A percentile compares a stretch with the other conserved stretches of the same genome.
phyloP scores from a whole-genome alignment of 2,888 invertebrate species.

The Orthonevra nobilis region DNA sequence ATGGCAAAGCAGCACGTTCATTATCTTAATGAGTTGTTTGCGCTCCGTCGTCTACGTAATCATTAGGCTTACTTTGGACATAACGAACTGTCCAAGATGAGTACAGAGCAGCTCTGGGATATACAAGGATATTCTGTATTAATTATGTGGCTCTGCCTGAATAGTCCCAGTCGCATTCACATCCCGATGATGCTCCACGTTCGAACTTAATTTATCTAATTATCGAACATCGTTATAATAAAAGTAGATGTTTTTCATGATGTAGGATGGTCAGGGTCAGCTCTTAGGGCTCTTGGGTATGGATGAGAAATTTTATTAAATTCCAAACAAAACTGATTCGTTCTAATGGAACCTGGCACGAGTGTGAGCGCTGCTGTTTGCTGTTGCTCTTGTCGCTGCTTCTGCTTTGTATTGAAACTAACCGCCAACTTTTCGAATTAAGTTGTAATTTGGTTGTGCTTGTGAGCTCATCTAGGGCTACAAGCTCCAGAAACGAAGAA shows the following conservation, averaged over 20 bases:
- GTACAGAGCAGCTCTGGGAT: slow-evolving; percentile 23
- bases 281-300: too few relatives aligned
- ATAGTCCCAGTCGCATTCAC: slow-evolving; percentile 2
- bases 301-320: slow-evolving; percentile 31
- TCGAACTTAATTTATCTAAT: slow-evolving; percentile 55
- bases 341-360: slow-evolving; percentile 37
- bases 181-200: neutral
- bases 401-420: slow-evolving; percentile 41
- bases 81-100: slow-evolving; percentile 32
- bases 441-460: slow-evolving; percentile 60
- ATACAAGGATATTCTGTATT: slow-evolving; percentile 51
- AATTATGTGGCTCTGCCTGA: slow-evolving; percentile 51
- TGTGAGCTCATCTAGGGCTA: slow-evolving; percentile 48
- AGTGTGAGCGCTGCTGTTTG: slow-evolving; percentile 8
- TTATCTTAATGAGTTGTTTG: slow-evolving; percentile 66
- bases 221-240: slow-evolving; percentile 55
- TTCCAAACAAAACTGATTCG: slow-evolving; percentile 50
- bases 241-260: slow-evolving; percentile 54
- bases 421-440: slow-evolving; percentile 66
- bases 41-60: slow-evolving; percentile 44
- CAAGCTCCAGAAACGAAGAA: too few relatives aligned
- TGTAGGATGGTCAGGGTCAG: too few relatives aligned
- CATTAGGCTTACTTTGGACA: slow-evolving; percentile 25
- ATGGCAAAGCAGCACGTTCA: slow-evolving; percentile 36
- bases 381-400: too few relatives aligned